Percentiles rank a stretch among this genome's conserved stretches.
Conservation (phyloP, 2,113 vertebrate genomes). For the Acrocephalus kingi region DNA sequence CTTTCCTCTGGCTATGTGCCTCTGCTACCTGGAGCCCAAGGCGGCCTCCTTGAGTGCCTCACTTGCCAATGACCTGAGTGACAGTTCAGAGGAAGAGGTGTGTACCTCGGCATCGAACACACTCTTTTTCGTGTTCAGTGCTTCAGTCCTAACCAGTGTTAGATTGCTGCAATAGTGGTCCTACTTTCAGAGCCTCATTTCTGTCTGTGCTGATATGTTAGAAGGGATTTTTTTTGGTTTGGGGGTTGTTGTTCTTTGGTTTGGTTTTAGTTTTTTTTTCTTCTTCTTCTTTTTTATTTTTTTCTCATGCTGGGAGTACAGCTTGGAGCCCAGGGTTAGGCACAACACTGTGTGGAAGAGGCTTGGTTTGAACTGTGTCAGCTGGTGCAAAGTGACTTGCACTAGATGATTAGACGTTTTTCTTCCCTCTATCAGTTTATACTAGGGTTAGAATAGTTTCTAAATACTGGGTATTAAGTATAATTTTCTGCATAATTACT, state of each 20-base stretch:
- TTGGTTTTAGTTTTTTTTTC: not conserved
- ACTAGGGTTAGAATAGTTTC: not conserved
- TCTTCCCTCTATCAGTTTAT: not conserved
- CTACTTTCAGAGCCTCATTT: constrained; percentile 97
- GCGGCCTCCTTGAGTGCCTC: constrained; percentile 95
- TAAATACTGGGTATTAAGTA: not conserved
- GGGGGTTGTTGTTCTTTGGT: not conserved
- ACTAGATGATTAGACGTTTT: not conserved
- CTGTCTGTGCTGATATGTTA: constrained; percentile 80
- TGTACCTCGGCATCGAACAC: constrained; percentile 85
- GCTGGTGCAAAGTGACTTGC: not conserved
- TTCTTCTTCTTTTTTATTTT: not conserved
- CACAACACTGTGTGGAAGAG: constrained; percentile 77
- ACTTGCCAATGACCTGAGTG: constrained; percentile 96
- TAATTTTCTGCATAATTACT: not conserved
- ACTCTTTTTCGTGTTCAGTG: constrained; percentile 78
- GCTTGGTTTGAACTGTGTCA: not conserved
- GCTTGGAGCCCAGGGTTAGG: constrained; percentile 76
- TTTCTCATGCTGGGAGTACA: constrained; percentile 47
- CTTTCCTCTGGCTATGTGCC: constrained; percentile 98
- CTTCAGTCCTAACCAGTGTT: constrained; percentile 83
- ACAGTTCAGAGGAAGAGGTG: constrained; percentile 99
- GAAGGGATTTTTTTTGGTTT: constrained; percentile 1
- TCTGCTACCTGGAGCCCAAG: constrained; percentile 99
- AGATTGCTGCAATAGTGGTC: constrained; percentile 82